phyloP scores from a whole-genome alignment of 2,888 invertebrate genomes.

The Chouioia cunea region DNA sequence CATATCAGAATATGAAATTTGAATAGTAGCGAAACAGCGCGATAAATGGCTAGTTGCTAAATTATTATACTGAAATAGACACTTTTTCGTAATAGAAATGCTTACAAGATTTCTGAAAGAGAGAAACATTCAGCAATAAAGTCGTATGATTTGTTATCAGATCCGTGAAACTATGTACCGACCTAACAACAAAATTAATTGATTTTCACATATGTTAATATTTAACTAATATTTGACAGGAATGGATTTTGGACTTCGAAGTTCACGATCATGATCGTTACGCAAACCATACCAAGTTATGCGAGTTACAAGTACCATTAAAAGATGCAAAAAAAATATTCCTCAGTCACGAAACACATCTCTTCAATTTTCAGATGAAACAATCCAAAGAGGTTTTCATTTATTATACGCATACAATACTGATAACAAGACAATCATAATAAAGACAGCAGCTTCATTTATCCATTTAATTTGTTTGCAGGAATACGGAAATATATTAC shows the following conservation, averaged over 20 bases:
- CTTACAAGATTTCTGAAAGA: too few relatives aligned
- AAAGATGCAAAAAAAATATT: constrained; percentile 67
- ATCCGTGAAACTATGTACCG: too few relatives aligned
- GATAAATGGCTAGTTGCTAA: too few relatives aligned
- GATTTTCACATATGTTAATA: too few relatives aligned
- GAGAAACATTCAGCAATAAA: too few relatives aligned
- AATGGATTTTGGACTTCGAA: constrained; percentile 67
- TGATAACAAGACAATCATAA: background rate
- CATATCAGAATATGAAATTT: too few relatives aligned
- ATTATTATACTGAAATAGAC: too few relatives aligned
- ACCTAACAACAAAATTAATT: background rate
- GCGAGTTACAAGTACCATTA: constrained; percentile 66
- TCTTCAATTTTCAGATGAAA: constrained; percentile 67
- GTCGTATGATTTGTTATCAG: too few relatives aligned
- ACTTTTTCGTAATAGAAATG: too few relatives aligned
- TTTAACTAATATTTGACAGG: constrained; percentile 56
- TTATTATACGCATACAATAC: background rate
- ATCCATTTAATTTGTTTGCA: constrained; percentile 51
- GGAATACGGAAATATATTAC: constrained; percentile 68
- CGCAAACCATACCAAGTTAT: constrained; percentile 69
- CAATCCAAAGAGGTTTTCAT: constrained; percentile 64
- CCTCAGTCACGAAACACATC: constrained; percentile 63
- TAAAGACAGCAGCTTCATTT: too few relatives aligned
- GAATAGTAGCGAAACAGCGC: too few relatives aligned
- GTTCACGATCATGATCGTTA: constrained; percentile 69